Conservation (phyloP, 53 echinoderm and acorn worm species). For the Holothuria leucospilota region DNA sequence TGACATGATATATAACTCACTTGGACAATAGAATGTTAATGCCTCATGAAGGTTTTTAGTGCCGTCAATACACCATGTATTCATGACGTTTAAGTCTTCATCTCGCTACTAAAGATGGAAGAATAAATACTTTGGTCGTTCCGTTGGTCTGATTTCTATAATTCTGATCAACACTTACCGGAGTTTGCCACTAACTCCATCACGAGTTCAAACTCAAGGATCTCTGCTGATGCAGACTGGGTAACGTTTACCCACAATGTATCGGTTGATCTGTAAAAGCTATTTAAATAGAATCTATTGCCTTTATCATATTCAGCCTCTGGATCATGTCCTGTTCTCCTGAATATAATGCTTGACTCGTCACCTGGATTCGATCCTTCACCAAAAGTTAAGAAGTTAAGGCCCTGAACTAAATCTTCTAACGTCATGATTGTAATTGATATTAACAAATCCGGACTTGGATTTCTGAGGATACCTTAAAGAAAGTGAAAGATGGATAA, state of each 20-base stretch:
- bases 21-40: too few species aligned
- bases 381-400: neutral
- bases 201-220: neutral
- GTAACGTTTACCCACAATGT: slow-evolving; percentile 18
- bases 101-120: too few species aligned
- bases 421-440: neutral
- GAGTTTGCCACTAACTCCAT: neutral
- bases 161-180: too few species aligned
- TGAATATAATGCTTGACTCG: slow-evolving; percentile 16
- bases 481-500: neutral
- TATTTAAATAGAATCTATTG: neutral
- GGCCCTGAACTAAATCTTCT: neutral
- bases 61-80: too few species aligned
- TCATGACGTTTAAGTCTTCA: too few species aligned
- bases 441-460: neutral
- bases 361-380: neutral
- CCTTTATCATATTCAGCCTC: neutral
- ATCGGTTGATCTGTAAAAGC: neutral
- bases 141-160: too few species aligned
- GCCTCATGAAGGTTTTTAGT: too few species aligned
- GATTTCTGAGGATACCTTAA: slow-evolving; percentile 14
- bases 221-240: neutral
- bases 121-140: too few species aligned
- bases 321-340: slow-evolving; percentile 5
- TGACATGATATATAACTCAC: too few species aligned